Conservation (phyloP, 2,113 vertebrate genomes). For the Tonatia bakeri region DNA sequence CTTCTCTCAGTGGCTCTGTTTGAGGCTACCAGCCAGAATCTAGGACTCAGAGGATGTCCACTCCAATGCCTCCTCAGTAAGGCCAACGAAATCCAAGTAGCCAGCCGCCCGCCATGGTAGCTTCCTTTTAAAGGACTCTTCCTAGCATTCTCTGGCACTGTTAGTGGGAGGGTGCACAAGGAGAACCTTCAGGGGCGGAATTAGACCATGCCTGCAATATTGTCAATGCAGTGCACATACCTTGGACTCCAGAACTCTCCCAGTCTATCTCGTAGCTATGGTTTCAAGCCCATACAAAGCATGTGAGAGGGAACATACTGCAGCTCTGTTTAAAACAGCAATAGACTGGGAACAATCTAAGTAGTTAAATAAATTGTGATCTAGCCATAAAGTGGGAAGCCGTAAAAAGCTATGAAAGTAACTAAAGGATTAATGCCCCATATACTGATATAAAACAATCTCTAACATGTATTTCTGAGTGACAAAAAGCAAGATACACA, state of each 20-base stretch:
- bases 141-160: neutral
- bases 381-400: neutral
- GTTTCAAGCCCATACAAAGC: neutral
- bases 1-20: neutral
- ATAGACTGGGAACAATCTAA: neutral
- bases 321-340: neutral
- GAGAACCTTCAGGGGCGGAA: neutral
- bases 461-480: neutral
- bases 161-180: neutral
- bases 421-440: neutral
- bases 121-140: neutral
- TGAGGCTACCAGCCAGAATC: neutral
- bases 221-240: neutral
- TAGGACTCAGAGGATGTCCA: neutral
- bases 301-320: neutral
- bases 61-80: neutral
- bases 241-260: neutral
- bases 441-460: neutral
- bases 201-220: fast-evolving
- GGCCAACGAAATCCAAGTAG: neutral
- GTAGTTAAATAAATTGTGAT: too few relatives aligned
- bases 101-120: fast-evolving
- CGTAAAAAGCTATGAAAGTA: neutral
- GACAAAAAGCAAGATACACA: neutral
- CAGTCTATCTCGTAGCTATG: too few relatives aligned